Evolutionary conservation across 2,113 vertebrate genomes (phyloP), one percentile per base, ranked within the genome.

Genomic region (Symphodus melops): DNA sequence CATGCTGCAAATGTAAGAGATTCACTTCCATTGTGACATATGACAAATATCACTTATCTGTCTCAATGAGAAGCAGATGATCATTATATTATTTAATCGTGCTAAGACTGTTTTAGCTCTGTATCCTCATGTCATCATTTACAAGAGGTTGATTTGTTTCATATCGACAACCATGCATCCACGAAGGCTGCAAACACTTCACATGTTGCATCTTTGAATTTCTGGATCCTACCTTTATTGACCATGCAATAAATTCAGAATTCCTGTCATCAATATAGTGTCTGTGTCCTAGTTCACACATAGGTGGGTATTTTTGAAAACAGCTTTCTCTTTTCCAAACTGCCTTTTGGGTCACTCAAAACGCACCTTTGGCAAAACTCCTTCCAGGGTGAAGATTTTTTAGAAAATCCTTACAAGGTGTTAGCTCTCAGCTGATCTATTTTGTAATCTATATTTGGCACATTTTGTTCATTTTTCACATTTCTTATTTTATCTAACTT

Each of bases 1-100:
- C n/a, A n/a, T n/a, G n/a, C n/a, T n/a, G n/a, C n/a, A n/a, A n/a
- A n/a, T n/a, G 28, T 21, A 41, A 11, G 13, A 55, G 1, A 6
- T 76, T 39, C 55, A 42, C n/a, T 23, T 63, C 13, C 37, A 36
- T 60, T 55, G n/a, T 55, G 9, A 73, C 4, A 19, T 61, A 17
- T 51, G 59, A 68, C 54, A 23, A 55, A 64, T 11, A 44, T 39
- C 17, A 39, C 11, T 9, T 1, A 66, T 75, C 48, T 19, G 20
- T 65, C 52, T 42, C 62, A 44, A n/a, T 56, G 17, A 72, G 49
- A 49, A 46, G 19, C n/a, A 6, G 39, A 21, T 20, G 60, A 57
- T 44, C 10, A 55, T 14, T 58, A 9, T n/a, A 4, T 62, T 21
- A 44, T 51, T 51, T 10, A 68, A 33, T 41, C 36, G 37, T 25